Evolutionary conservation across 2,113 vertebrate species (phyloP), one percentile per base, ranked within the genome.

Genomic region (Malurus alboscapulatus): DNA sequence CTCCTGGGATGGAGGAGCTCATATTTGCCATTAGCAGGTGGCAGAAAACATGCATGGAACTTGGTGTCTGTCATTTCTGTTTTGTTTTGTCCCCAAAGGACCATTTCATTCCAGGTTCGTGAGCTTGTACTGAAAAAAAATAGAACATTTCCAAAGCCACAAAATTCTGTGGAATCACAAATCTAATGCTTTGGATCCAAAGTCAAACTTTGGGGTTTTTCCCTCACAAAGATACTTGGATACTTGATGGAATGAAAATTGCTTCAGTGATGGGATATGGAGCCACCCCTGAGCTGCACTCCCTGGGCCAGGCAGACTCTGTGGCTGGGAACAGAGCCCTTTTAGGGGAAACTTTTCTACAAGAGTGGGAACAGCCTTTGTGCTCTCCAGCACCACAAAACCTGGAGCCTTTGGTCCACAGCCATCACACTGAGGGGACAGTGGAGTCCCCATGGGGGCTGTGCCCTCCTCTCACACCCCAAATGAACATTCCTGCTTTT

Each of bases 11-110:
- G 4, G 78, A 85, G 95, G 86, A 77, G 87, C 93, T 94, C 95
- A 85, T 97, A 96, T 94, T 92, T 93, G 93, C 78, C 94, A 94
- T 97, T 96, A 96, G 93, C 97, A 98, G 97, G 97, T 97, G 97
- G 96, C 78, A 93, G 86, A 84, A 96, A 85, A 91, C 32, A 47
- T 87, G 97, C 87, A 22, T 69, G 93, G 94, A 95, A 97, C 96
- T 97, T 96, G 47, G 94, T 96, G 95, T 93, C 94, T 83, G 96
- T 92, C 95, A 92, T 95, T 95, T 95, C 42, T 40, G 17, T 69
- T 82, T 55, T 44, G 27, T 17, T 88, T 68, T n/a, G 17, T 51
- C 21, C 34, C n/a, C 26, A 61, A 68, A 72, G 74, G 21, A 42
- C 21, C 38, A 79, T 44, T 68, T 42, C n/a, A 45, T 54, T 69